Conservation (phyloP, 2,797 vertebrate genomes). For the Pipistrellus pygmaeus region DNA sequence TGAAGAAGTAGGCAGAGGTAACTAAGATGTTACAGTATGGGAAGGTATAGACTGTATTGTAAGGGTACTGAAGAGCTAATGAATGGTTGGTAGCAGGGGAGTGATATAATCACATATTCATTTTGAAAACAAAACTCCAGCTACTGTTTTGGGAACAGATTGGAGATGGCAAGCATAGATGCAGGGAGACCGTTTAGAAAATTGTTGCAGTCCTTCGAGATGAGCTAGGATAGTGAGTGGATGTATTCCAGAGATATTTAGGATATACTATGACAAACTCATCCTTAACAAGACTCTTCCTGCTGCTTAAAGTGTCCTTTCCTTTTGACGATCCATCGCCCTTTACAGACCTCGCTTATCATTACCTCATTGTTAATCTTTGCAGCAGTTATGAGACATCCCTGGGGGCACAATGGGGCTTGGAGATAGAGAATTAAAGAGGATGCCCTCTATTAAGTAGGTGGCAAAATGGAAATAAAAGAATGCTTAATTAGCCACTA, state of each 20-base stretch:
- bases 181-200: conserved; percentile 42
- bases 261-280: conserved; percentile 23
- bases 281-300: conserved; percentile 44
- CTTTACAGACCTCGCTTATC: neutral
- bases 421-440: conserved; percentile 37
- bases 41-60: neutral
- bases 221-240: neutral
- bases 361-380: conserved; percentile 48
- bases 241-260: conserved; percentile 5
- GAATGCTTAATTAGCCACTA: conserved; percentile 46
- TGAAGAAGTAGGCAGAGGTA: neutral
- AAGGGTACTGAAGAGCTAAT: conserved; percentile 24
- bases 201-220: neutral
- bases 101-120: conserved; percentile 30
- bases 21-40: neutral
- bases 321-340: conserved; percentile 24
- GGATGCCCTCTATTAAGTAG: conserved; percentile 32
- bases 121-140: conserved; percentile 52
- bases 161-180: conserved; percentile 3
- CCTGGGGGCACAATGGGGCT: neutral
- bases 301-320: conserved; percentile 30
- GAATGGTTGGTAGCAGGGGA: neutral
- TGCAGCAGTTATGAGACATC: conserved; percentile 11
- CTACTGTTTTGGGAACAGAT: conserved; percentile 43
- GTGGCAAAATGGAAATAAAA: conserved; percentile 48